Conservation (phyloP, 2,797 vertebrate species). For the Pampus argenteus region DNA sequence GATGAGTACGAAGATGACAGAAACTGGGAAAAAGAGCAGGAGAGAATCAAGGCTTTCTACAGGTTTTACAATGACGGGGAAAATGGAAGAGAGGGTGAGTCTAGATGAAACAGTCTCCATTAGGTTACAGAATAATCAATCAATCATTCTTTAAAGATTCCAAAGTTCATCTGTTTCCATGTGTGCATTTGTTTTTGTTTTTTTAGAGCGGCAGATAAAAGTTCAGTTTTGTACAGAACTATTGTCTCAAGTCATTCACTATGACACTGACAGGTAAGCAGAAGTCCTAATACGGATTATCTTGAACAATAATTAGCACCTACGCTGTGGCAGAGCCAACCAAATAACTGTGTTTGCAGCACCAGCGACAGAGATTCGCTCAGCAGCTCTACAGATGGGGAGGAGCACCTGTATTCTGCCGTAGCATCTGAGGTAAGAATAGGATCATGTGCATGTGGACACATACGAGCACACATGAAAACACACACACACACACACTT, state of each 20-base stretch:
- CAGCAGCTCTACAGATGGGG: constrained; percentile 69
- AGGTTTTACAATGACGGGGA: constrained; percentile 69
- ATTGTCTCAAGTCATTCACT: constrained; percentile 74
- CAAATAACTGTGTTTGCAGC: constrained; percentile 4
- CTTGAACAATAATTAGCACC: not conserved
- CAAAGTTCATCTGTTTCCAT: not conserved
- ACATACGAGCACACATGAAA: not conserved
- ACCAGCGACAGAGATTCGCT: constrained; percentile 69
- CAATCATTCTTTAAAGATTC: not conserved
- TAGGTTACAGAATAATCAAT: not conserved
- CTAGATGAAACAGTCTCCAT: not conserved
- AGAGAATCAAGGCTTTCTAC: constrained; percentile 81
- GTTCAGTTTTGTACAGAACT: constrained; percentile 75
- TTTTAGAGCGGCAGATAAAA: constrained; percentile 72
- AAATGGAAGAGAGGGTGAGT: constrained; percentile 59
- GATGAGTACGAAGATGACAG: constrained; percentile 73
- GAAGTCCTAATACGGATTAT: not conserved
- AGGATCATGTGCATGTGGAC: not conserved
- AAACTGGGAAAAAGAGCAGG: constrained; percentile 78
- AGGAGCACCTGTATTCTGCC: constrained; percentile 65
- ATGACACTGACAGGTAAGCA: constrained; percentile 80
- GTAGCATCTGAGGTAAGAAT: constrained; percentile 63
- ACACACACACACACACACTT: not conserved
- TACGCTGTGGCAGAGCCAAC: not conserved
- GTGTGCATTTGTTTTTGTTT: constrained; percentile 9